These are phyloP conservation scores for Falcunculus frontatus DNA, from an alignment of 2,113 vertebrate genomes.

Conservation along the genomic window DNA sequence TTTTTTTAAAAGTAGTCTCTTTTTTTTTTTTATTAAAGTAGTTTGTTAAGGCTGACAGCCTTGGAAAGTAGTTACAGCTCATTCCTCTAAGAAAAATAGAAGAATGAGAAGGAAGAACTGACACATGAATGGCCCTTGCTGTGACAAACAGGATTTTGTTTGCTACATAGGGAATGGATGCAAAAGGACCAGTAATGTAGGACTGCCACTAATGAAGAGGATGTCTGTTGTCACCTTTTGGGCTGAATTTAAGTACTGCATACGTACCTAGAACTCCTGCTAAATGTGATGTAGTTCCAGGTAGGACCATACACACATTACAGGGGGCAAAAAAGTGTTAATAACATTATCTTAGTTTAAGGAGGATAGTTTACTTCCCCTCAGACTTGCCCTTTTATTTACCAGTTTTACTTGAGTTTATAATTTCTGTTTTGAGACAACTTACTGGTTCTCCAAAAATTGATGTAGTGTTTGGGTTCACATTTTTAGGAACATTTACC, in stretches of 20 bases:
- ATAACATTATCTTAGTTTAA: neutral
- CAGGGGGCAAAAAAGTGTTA: neutral
- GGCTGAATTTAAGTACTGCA: neutral
- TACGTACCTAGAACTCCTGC: neutral
- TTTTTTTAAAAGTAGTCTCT: too few species aligned
- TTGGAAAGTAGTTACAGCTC: neutral
- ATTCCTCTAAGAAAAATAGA: neutral
- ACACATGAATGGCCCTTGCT: neutral
- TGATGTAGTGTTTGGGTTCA: neutral
- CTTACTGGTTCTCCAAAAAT: neutral
- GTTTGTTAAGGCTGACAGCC: neutral
- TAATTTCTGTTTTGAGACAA: neutral
- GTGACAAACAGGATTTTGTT: neutral
- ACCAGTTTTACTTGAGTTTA: neutral
- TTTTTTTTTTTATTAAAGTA: too few species aligned
- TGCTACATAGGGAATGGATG: neutral
- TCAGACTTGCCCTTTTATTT: neutral
- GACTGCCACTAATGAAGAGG: neutral
- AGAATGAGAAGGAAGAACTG: neutral
- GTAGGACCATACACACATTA: neutral
- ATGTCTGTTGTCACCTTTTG: neutral
- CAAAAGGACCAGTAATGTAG: neutral
- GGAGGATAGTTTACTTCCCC: neutral
- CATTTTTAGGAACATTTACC: neutral
- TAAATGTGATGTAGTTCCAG: neutral